phyloP scores from a whole-genome alignment of 2,797 vertebrate species.

The Etheostoma perlongum region DNA sequence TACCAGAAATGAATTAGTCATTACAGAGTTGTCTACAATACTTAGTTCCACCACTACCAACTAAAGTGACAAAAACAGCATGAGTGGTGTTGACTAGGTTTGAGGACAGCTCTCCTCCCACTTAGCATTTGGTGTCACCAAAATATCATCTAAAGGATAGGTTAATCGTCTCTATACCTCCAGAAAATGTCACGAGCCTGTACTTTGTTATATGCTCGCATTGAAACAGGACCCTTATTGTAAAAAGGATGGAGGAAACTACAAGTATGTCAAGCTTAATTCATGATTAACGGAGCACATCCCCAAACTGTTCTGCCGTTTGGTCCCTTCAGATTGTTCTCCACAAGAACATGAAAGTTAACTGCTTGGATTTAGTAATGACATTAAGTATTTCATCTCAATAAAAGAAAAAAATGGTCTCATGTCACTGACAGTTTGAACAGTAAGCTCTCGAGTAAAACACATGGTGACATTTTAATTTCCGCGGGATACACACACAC shows the following conservation, averaged over 20 bases:
- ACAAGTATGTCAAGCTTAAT: not conserved
- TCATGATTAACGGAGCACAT: constrained; percentile 1
- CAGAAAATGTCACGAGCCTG: constrained; percentile 19
- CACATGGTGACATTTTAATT: constrained; percentile 56
- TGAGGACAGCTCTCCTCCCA: constrained; percentile 11
- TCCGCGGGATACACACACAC: constrained; percentile 18
- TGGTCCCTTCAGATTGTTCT: constrained; percentile 1
- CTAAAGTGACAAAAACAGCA: not conserved
- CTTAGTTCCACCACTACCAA: not conserved
- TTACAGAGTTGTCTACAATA: not conserved
- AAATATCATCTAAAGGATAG: constrained; percentile 30
- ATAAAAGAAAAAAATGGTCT: constrained; percentile 10
- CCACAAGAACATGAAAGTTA: not conserved
- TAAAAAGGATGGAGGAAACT: not conserved
- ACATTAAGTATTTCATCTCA: constrained; percentile 43
- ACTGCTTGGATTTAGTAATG: constrained; percentile 32
- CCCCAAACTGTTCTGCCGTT: not conserved
- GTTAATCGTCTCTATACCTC: constrained; percentile 13
- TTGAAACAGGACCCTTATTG: not conserved
- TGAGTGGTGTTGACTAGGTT: not conserved
- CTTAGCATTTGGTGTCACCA: constrained; percentile 1
- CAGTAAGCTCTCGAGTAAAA: constrained; percentile 47
- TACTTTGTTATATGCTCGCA: not conserved
- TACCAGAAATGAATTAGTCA: not conserved
- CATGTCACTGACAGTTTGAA: constrained; percentile 48